phyloP scores from a whole-genome alignment of 2,113 vertebrate species.

The Psammodynastes pulverulentus region DNA sequence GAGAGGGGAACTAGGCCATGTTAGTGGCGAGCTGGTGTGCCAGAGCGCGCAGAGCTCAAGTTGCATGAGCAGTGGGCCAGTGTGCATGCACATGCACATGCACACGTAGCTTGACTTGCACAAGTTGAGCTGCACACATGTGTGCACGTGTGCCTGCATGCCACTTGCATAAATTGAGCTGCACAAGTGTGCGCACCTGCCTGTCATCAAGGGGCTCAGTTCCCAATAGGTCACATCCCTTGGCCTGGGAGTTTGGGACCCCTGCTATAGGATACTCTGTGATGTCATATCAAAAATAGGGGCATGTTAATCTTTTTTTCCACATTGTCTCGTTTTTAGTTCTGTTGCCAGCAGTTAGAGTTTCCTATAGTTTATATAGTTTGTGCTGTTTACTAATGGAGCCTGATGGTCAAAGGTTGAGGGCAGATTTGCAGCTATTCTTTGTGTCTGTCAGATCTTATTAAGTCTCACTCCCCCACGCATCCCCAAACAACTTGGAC shows the following conservation, averaged over 20 bases:
- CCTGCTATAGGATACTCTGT: background rate
- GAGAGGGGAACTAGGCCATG: background rate
- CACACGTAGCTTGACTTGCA: background rate
- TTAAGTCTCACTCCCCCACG: background rate
- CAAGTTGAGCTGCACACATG: background rate
- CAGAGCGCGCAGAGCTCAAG: accelerated
- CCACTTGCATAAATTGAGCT: background rate
- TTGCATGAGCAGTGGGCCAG: background rate
- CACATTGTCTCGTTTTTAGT: background rate
- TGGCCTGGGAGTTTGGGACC: background rate
- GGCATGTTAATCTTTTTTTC: background rate
- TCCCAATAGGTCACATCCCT: background rate
- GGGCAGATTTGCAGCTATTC: background rate
- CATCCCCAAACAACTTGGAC: background rate
- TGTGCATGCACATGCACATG: background rate
- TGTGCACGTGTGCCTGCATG: background rate
- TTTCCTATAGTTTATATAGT: background rate
- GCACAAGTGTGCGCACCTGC: background rate
- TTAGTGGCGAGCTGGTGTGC: background rate
- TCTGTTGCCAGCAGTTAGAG: background rate
- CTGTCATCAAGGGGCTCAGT: background rate
- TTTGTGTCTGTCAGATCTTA: background rate
- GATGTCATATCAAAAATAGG: background rate
- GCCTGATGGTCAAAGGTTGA: background rate
- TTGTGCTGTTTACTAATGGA: background rate